Evolutionary conservation across 2,797 vertebrate species (phyloP).

Genomic region (Gadopsis marmoratus): DNA sequence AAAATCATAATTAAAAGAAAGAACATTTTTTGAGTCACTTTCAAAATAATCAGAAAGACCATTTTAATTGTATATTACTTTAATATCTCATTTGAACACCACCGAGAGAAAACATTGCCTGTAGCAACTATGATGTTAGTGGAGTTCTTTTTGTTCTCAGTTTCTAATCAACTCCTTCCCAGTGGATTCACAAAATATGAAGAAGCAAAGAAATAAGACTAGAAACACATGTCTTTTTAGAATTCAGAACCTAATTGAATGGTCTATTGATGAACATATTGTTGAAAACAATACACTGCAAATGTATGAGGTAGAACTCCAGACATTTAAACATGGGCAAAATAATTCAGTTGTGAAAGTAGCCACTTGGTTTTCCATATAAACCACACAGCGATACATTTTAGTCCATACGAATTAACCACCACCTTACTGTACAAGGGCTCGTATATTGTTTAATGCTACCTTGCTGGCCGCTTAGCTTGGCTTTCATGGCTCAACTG

Average conservation of each 20-base stretch:
- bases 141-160: conserved; percentile 27
- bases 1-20: conserved; percentile 16
- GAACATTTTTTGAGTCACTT: conserved; percentile 22
- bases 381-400: not conserved
- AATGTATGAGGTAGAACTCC: not conserved
- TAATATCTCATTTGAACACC: conserved; percentile 42
- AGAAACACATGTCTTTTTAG: no score
- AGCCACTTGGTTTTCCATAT: not conserved
- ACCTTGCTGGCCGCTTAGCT: not conserved
- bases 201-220: not conserved
- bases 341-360: not conserved
- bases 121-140: conserved; percentile 39
- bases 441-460: conserved; percentile 7
- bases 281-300: not conserved
- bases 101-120: conserved; percentile 52
- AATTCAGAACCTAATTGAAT: no score
- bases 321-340: not conserved
- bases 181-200: conserved; percentile 47
- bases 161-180: conserved; percentile 55
- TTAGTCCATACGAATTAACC: conserved; percentile 8
- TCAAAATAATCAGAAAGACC: conserved; percentile 44
- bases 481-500: conserved; percentile 17
- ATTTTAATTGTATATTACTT: conserved; percentile 51
- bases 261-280: no score
- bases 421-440: not conserved